These are phyloP conservation scores for Poecilia picta DNA, from an alignment of 2,797 vertebrate genomes.

Conservation along the genomic window DNA sequence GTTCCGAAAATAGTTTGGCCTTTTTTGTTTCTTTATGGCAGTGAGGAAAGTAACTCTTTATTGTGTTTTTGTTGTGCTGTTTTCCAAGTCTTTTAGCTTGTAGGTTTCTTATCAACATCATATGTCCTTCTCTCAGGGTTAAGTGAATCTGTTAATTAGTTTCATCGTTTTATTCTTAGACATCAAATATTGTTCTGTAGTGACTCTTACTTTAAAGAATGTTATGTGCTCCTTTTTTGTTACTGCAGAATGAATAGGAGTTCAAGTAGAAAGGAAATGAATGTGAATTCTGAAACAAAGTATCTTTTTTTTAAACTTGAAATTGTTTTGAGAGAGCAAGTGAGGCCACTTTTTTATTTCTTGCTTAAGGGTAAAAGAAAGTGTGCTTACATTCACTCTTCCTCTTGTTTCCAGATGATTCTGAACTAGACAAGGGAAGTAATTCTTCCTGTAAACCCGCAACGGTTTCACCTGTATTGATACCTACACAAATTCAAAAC, in stretches of 20 bases:
- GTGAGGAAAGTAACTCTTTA: neutral
- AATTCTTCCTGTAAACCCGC: neutral
- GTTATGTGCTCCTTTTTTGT: constrained; percentile 1
- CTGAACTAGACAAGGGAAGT: neutral
- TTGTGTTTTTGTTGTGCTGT: neutral
- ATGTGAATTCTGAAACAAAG: constrained; percentile 2
- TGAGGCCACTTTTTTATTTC: neutral
- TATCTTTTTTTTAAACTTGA: neutral
- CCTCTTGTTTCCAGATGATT: neutral
- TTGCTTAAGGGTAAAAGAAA: neutral
- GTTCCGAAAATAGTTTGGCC: constrained; percentile 30
- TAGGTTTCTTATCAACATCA: neutral
- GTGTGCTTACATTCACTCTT: neutral
- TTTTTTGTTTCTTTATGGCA: constrained; percentile 22
- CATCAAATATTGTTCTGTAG: constrained; percentile 8
- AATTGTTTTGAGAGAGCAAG: constrained; percentile 9
- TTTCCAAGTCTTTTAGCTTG: constrained; percentile 5
- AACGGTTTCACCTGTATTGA: neutral
- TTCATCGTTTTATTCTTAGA: neutral
- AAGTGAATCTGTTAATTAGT: no score
- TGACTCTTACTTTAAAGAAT: constrained; percentile 16
- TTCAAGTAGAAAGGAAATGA: constrained; percentile 9
- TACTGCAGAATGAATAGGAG: neutral
- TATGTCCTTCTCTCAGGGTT: neutral
- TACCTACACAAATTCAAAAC: neutral